A percentile compares a stretch with the other conserved stretches of the same genome.
phyloP scores from a whole-genome alignment of 92 coral and sea anemone species.

The Palythoa grandiflora region DNA sequence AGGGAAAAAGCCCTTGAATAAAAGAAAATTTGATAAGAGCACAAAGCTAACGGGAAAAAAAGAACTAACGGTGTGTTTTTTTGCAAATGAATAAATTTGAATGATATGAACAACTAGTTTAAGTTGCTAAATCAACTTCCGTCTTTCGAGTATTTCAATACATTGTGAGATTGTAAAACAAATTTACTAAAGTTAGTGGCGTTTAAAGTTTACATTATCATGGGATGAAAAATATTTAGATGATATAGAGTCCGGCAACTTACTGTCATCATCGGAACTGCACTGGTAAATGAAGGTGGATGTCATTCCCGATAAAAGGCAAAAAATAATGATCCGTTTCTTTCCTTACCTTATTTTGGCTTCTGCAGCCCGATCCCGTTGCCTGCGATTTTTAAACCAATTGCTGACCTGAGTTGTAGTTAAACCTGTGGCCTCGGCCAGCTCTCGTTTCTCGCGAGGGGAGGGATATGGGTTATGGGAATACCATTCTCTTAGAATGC shows the following conservation, averaged over 20 bases:
- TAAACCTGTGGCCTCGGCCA: conserved; percentile 97
- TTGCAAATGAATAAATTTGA: conserved; percentile 73
- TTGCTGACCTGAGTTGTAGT: conserved; percentile 99
- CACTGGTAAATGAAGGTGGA: neutral
- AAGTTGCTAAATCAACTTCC: conserved; percentile 96
- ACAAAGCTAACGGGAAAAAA: conserved; percentile 44
- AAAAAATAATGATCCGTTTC: neutral
- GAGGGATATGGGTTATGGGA: conserved; percentile 99
- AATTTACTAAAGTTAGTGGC: conserved; percentile 67
- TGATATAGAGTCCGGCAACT: conserved; percentile 14
- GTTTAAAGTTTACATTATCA: conserved; percentile 61
- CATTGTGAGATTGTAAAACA: conserved; percentile 74
- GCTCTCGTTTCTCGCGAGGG: conserved; percentile 98
- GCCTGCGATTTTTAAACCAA: conserved; percentile 99
- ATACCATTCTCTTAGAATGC: conserved; percentile 99
- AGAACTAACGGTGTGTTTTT: conserved; percentile 58
- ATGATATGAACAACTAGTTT: conserved; percentile 85
- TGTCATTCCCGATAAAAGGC: neutral
- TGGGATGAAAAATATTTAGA: conserved; percentile 33
- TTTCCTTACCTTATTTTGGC: conserved; percentile 94
- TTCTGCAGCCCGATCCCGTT: conserved; percentile 99
- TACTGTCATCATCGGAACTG: conserved; percentile 8
- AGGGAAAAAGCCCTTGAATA: conserved; percentile 32
- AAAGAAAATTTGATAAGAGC: conserved; percentile 29
- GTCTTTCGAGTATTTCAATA: conserved; percentile 89